Evolutionary conservation across 2,113 vertebrate species (phyloP).

Genomic region (Dolichotis patagonum): DNA sequence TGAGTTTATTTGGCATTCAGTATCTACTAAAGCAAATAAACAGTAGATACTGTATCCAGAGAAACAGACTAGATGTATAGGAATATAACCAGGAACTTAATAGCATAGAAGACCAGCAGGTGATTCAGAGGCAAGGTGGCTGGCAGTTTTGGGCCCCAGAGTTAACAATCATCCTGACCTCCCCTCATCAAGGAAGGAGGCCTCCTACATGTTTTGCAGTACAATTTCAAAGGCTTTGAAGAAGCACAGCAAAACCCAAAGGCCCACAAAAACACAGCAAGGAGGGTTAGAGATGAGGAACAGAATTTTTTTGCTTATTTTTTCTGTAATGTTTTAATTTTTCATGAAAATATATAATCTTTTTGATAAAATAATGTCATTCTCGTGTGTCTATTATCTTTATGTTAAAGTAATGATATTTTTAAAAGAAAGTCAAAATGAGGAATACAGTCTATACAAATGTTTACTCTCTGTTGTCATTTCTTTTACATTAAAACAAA

Average conservation of each 20-base stretch:
- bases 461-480: slow-evolving; percentile 3
- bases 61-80: neutral
- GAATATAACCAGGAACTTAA: neutral
- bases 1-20: neutral
- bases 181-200: neutral
- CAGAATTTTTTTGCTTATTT: neutral
- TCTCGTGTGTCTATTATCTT: neutral
- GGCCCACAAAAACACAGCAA: neutral
- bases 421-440: slow-evolving; percentile 5
- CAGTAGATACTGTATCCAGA: neutral
- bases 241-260: neutral
- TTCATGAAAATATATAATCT: neutral
- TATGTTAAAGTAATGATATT: neutral
- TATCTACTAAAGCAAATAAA: slow-evolving; percentile 22
- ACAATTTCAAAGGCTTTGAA: neutral
- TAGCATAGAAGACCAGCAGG: neutral
- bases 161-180: neutral
- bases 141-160: neutral
- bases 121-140: neutral
- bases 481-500: neutral
- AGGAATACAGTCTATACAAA: neutral
- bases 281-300: neutral
- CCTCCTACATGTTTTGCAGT: neutral
- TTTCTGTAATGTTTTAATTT: neutral
- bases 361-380: slow-evolving; percentile 28